A percentile compares a stretch with the other conserved stretches of the same genome.
phyloP scores from a whole-genome alignment of 1,140 invertebrate species.

The Drosophila dunni region DNA sequence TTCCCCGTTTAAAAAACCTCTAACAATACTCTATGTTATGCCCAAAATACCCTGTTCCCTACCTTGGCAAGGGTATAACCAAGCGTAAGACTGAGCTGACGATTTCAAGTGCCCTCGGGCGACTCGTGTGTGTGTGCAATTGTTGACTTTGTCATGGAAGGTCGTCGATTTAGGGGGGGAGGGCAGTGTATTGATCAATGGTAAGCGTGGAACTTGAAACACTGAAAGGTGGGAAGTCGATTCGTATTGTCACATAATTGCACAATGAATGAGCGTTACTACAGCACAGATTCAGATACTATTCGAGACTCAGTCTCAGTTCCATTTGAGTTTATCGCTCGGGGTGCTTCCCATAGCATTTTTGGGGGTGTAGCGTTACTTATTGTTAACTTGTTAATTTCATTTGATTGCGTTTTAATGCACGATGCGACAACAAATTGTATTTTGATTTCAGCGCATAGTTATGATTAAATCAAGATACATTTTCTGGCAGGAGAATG shows the following conservation, averaged over 20 bases:
- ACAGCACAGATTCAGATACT: conserved; percentile 6
- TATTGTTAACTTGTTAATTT: conserved; percentile 83
- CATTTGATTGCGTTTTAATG: conserved; percentile 81
- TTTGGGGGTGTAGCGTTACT: conserved; percentile 1
- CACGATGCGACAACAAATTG: conserved; percentile 50
- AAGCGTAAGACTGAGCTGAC: not conserved
- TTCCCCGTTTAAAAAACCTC: not conserved
- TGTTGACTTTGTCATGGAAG: conserved; percentile 56
- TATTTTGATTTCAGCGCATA: conserved; percentile 53
- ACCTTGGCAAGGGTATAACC: not conserved
- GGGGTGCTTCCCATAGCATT: conserved; percentile 69
- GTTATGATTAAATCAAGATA: conserved; percentile 78
- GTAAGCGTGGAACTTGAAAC: conserved; percentile 24
- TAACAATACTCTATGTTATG: not conserved
- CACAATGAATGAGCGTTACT: conserved; percentile 61
- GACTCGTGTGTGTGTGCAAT: conserved; percentile 33
- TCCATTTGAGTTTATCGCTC: conserved; percentile 38
- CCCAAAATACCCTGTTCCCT: not conserved
- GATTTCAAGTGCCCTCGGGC: conserved; percentile 36
- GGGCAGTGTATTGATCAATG: conserved; percentile 15
- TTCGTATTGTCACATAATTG: conserved; percentile 64
- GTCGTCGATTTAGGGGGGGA: not conserved
- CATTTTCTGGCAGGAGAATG: conserved; percentile 12
- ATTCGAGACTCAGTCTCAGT: conserved; percentile 7
- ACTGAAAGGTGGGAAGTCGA: conserved; percentile 3